These are phyloP conservation scores for Lapara coniferarum DNA, from an alignment of 2,888 invertebrate species.

Conservation along the genomic window DNA sequence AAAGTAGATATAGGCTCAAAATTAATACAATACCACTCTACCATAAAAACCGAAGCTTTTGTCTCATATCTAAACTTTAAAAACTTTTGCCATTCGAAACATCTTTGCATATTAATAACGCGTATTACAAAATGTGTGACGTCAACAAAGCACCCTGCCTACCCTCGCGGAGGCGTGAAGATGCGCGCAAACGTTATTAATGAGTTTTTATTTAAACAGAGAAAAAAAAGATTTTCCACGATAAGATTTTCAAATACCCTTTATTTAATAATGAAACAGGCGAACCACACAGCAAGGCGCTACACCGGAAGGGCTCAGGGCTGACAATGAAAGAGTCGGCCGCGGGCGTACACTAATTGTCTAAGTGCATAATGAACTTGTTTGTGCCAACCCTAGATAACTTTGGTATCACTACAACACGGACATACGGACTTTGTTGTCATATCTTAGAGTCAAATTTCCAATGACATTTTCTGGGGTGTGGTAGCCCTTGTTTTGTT, in stretches of 20 bases:
- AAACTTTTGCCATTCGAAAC: neutral
- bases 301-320: conserved; percentile 69
- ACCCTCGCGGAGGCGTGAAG: conserved; percentile 19
- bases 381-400: conserved; percentile 66
- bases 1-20: too few species aligned
- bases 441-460: conserved; percentile 36
- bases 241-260: conserved; percentile 38
- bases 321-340: conserved; percentile 58
- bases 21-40: too few species aligned
- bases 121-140: conserved; percentile 9
- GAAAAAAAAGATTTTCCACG: conserved; percentile 29
- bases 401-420: neutral
- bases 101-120: conserved; percentile 14
- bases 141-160: conserved; percentile 15
- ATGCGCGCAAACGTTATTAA: conserved; percentile 18
- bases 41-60: neutral
- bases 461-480: conserved; percentile 18
- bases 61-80: neutral
- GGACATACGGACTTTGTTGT: conserved; percentile 18
- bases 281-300: conserved; percentile 55
- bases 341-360: conserved; percentile 79
- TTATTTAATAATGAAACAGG: conserved; percentile 42
- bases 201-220: conserved; percentile 31
- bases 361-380: conserved; percentile 82
- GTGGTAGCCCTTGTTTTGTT: conserved; percentile 22